Percentiles rank a stretch among this genome's conserved stretches.
phyloP scores from a whole-genome alignment of 2,888 invertebrate genomes.

The Nymphalis c-album region DNA sequence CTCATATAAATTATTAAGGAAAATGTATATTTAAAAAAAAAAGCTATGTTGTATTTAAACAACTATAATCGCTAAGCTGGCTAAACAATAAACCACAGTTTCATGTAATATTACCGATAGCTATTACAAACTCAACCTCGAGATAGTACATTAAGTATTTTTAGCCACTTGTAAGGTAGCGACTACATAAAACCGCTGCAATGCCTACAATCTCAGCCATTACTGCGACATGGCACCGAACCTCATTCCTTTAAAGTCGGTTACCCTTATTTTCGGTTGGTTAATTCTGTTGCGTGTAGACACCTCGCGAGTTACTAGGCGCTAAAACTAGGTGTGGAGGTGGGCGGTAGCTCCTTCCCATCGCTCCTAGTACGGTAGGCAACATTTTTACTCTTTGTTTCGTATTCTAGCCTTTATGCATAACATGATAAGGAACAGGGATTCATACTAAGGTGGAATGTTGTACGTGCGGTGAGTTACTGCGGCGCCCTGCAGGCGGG shows the following conservation, averaged over 20 bases:
- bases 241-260: slow-evolving; percentile 24
- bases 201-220: slow-evolving; percentile 2
- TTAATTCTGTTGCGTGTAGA: slow-evolving; percentile 72
- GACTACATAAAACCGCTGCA: not conserved
- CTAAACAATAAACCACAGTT: not conserved
- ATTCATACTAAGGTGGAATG: slow-evolving; percentile 15
- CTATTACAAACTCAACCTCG: not conserved
- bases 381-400: slow-evolving; percentile 3
- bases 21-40: no score
- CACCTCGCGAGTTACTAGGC: slow-evolving; percentile 69
- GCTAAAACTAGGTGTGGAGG: slow-evolving; percentile 68
- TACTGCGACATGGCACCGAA: slow-evolving; percentile 2
- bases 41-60: no score
- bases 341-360: slow-evolving; percentile 53
- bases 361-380: slow-evolving; percentile 7
- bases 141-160: slow-evolving; percentile 1
- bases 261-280: slow-evolving; percentile 52
- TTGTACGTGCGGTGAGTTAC: slow-evolving; percentile 66
- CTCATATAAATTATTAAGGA: no score
- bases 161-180: not conserved
- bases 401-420: slow-evolving; percentile 5
- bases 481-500: slow-evolving; percentile 78
- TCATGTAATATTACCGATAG: not conserved
- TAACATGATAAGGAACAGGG: slow-evolving; percentile 9
- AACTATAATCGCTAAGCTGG: not conserved